These are phyloP conservation scores for Harpagifer antarcticus DNA, from an alignment of 2,797 vertebrate species.

Conservation along the genomic window DNA sequence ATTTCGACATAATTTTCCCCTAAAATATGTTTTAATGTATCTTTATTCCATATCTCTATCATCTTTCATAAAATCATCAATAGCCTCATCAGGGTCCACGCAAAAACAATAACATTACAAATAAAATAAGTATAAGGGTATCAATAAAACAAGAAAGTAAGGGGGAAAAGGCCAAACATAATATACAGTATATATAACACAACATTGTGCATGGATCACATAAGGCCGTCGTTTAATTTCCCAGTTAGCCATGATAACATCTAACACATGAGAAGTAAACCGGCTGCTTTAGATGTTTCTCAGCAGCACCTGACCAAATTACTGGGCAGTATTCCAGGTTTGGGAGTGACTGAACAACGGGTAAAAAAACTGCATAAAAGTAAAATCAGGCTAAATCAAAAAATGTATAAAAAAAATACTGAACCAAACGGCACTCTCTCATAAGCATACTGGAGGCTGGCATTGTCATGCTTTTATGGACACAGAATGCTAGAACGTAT, in stretches of 20 bases:
- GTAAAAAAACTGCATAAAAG: neutral
- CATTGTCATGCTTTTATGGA: constrained; percentile 19
- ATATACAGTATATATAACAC: too few relatives aligned
- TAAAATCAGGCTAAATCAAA: neutral
- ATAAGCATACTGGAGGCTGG: neutral
- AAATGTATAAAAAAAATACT: neutral
- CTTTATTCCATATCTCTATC: neutral
- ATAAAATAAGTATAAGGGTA: neutral
- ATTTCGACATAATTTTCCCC: too few relatives aligned
- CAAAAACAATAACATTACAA: neutral
- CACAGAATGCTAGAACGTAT: constrained; percentile 2
- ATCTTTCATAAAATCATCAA: neutral
- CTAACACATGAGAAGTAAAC: constrained; percentile 3
- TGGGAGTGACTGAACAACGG: neutral
- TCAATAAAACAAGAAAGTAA: neutral
- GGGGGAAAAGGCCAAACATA: neutral
- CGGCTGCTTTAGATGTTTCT: neutral
- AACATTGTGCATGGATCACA: neutral
- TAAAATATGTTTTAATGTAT: neutral
- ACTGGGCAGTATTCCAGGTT: neutral
- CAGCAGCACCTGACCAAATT: neutral
- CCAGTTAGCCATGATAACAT: neutral
- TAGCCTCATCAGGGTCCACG: neutral
- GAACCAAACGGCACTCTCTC: neutral
- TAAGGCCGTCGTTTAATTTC: neutral